phyloP scores from a whole-genome alignment of 2,113 vertebrate species.

The Hyperopisus bebe region DNA sequence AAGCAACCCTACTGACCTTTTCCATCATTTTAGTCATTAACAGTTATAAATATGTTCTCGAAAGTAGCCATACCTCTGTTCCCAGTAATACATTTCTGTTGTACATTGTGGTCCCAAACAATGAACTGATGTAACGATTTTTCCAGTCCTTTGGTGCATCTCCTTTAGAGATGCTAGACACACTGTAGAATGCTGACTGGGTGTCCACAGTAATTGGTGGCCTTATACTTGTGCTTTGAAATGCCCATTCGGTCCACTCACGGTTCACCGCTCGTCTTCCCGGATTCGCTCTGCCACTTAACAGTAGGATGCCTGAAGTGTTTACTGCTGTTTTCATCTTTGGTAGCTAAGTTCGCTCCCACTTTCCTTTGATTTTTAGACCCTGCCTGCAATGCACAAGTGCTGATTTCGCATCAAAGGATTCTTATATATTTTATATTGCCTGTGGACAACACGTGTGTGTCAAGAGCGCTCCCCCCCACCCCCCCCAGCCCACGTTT shows the following conservation, averaged over 20 bases:
- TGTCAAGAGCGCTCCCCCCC: neutral
- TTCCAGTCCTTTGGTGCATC: neutral
- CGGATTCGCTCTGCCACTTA: neutral
- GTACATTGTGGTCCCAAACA: neutral
- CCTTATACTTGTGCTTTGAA: neutral
- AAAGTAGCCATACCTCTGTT: neutral
- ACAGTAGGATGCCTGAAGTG: neutral
- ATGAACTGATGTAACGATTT: neutral
- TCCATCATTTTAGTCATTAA: neutral
- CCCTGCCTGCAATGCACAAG: neutral
- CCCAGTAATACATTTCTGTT: neutral
- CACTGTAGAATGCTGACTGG: neutral
- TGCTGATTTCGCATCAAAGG: neutral
- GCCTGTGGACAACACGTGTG: neutral
- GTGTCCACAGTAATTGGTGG: neutral
- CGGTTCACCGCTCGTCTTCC: neutral
- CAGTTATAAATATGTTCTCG: neutral
- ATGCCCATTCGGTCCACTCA: neutral
- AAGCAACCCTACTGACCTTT: neutral
- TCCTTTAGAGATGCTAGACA: neutral
- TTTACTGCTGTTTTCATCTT: neutral
- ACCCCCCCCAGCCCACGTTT: neutral
- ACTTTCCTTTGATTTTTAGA: neutral
- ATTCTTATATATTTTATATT: neutral
- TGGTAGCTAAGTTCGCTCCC: neutral